These are phyloP conservation scores for Oreohelix idahoensis DNA, from an alignment of 1,140 invertebrate genomes.

Conservation along the genomic window DNA sequence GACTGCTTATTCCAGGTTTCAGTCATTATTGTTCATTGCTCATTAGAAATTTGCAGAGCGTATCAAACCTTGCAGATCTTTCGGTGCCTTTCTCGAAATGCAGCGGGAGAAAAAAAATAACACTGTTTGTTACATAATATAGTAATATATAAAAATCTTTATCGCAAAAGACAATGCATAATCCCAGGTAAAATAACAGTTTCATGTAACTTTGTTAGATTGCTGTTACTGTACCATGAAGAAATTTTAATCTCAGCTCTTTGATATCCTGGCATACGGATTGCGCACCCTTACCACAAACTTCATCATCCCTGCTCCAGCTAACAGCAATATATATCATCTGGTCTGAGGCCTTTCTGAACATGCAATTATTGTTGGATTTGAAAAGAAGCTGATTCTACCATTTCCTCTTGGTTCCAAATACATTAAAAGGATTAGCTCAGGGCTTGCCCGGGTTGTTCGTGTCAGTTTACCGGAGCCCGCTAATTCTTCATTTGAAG, in stretches of 20 bases:
- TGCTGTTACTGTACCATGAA: no score
- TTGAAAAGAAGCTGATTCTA: conserved; percentile 2
- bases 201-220: no score
- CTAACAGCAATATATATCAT: background rate
- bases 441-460: background rate
- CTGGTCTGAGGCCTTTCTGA: background rate
- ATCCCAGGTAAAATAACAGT: no score
- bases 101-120: no score
- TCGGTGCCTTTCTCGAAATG: no score
- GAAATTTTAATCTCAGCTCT: background rate
- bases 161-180: no score
- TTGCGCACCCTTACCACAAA: background rate
- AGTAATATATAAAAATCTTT: no score
- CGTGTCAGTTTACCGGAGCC: background rate
- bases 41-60: no score
- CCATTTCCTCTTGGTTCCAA: background rate
- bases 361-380: background rate
- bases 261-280: background rate
- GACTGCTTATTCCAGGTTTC: no score
- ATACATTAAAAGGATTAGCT: background rate
- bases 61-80: no score
- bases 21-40: no score
- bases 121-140: no score
- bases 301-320: background rate
- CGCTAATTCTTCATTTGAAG: background rate